A percentile compares a stretch with the other conserved stretches of the same genome.
phyloP scores from a whole-genome alignment of 1,140 invertebrate genomes.

The Tetragnatha versicolor region DNA sequence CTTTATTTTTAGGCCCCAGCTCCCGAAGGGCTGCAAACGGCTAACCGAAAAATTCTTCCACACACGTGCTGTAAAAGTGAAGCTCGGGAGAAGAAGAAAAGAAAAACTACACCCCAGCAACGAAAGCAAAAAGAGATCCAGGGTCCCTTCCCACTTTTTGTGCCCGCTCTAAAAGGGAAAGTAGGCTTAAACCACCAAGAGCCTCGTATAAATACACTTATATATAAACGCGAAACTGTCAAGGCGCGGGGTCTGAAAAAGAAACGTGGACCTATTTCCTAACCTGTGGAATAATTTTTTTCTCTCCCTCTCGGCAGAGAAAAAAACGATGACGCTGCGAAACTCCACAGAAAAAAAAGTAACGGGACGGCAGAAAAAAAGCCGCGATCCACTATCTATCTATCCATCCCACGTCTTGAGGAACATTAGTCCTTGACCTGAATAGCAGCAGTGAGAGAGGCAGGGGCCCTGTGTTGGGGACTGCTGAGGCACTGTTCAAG shows the following conservation, averaged over 20 bases:
- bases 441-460: conserved; percentile 12
- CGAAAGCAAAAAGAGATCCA: conserved; percentile 20
- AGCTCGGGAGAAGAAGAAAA: background rate
- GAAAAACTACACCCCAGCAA: too few relatives aligned
- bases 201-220: conserved; percentile 41
- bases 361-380: conserved; percentile 19
- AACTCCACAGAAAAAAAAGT: conserved; percentile 6
- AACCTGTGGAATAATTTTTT: conserved; percentile 44
- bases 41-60: conserved; percentile 11
- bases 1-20: conserved; percentile 2
- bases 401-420: conserved; percentile 49
- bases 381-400: background rate
- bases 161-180: conserved; percentile 35
- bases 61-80: background rate
- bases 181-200: conserved; percentile 53
- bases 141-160: conserved; percentile 19
- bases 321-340: conserved; percentile 23
- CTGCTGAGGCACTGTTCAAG: conserved; percentile 38
- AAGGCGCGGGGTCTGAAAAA: background rate
- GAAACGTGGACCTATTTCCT: conserved; percentile 36
- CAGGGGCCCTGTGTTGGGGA: background rate
- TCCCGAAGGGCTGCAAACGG: background rate
- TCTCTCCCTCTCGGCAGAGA: background rate
- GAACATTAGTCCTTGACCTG: conserved; percentile 51
- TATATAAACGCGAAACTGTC: conserved; percentile 36